These are phyloP conservation scores for Agriopis leucophaearia DNA, from an alignment of 2,888 invertebrate species.

Conservation along the genomic window DNA sequence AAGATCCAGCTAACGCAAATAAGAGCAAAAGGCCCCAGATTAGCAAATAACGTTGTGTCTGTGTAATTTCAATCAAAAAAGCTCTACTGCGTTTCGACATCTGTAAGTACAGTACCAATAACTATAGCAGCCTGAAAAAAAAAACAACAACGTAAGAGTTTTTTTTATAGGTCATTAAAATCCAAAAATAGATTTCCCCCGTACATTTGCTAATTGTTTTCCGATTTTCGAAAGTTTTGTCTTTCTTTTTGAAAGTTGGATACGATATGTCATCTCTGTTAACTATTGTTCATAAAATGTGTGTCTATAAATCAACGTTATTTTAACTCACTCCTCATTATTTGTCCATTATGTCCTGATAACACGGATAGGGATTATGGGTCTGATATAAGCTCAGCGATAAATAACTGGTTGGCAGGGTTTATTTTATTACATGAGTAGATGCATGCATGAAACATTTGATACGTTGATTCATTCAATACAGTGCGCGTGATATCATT, in stretches of 20 bases:
- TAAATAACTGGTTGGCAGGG: constrained; percentile 9
- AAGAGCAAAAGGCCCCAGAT: not conserved
- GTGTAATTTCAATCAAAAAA: constrained; percentile 13
- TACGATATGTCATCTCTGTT: not conserved
- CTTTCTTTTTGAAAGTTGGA: too few relatives aligned
- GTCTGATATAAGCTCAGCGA: not conserved
- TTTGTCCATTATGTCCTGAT: constrained; percentile 16
- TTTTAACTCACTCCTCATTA: constrained; percentile 13
- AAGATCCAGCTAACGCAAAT: constrained; percentile 8
- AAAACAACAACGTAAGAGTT: constrained; percentile 12
- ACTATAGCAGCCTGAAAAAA: too few relatives aligned
- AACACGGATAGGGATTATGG: constrained; percentile 8
- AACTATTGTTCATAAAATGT: constrained; percentile 1
- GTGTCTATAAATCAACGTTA: constrained; percentile 2
- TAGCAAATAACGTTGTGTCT: not conserved
- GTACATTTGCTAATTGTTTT: not conserved
- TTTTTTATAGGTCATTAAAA: constrained; percentile 22
- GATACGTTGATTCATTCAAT: not conserved
- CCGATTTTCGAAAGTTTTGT: not conserved
- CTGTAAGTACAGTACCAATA: constrained; percentile 8
- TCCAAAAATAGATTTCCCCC: constrained; percentile 23
- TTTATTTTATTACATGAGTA: not conserved
- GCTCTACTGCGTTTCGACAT: not conserved
- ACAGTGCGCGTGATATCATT: not conserved
- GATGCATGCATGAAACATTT: constrained; percentile 2